These are phyloP conservation scores for Rhinolophus ferrumequinum DNA, from an alignment of 2,113 vertebrate species.

Conservation along the genomic window DNA sequence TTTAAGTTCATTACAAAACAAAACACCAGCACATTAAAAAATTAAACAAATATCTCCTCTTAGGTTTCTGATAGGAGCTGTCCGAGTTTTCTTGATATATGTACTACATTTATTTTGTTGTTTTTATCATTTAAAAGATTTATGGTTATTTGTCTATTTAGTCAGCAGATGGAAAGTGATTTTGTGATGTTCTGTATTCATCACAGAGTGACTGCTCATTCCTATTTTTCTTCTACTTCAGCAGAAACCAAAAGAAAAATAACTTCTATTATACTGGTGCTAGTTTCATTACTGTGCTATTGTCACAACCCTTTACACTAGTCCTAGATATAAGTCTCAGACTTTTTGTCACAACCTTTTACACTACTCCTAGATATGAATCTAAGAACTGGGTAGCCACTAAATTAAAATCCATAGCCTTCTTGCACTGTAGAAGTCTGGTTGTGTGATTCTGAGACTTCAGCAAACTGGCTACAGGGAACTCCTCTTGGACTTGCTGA, in stretches of 20 bases:
- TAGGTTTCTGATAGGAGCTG: slow-evolving; percentile 44
- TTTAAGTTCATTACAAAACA: slow-evolving; percentile 12
- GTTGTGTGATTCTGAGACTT: background rate
- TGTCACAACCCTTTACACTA: background rate
- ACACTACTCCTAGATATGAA: background rate
- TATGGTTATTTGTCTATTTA: slow-evolving; percentile 85
- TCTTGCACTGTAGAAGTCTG: background rate
- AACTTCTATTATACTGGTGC: slow-evolving; percentile 58
- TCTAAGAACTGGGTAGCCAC: background rate
- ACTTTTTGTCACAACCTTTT: background rate
- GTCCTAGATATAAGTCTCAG: background rate
- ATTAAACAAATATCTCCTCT: slow-evolving; percentile 61
- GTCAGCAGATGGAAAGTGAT: slow-evolving; percentile 88
- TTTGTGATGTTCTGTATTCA: slow-evolving; percentile 75
- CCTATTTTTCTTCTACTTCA: slow-evolving; percentile 83
- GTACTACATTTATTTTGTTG: slow-evolving; percentile 59
- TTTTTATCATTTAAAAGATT: slow-evolving; percentile 86
- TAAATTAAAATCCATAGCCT: background rate
- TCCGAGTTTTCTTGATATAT: slow-evolving; percentile 62
- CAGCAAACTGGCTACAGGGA: no score
- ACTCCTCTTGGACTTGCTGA: background rate
- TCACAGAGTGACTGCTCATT: slow-evolving; percentile 80
- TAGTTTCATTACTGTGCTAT: slow-evolving; percentile 40
- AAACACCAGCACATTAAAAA: background rate
- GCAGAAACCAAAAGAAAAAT: slow-evolving; percentile 82